Evolutionary conservation across 2,888 invertebrate species (phyloP).

Genomic region (Oasisia sp.): DNA sequence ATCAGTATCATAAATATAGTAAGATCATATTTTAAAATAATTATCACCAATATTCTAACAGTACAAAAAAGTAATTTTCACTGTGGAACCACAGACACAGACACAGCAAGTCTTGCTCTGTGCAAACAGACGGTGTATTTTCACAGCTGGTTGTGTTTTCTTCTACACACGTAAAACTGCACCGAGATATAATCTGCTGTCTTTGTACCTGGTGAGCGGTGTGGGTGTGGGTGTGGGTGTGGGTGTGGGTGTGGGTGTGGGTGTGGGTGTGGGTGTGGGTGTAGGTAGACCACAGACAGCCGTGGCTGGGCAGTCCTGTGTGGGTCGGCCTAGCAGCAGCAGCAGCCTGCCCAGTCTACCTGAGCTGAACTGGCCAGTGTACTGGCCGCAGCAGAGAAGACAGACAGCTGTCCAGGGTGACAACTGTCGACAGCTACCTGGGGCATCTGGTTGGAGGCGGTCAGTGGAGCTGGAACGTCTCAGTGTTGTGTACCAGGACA

Average conservation of each 20-base stretch:
- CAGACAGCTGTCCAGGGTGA: background rate
- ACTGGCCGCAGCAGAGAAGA: background rate
- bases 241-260: background rate
- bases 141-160: no score
- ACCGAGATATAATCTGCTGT: background rate
- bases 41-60: no score
- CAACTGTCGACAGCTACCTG: background rate
- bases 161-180: background rate
- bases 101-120: no score
- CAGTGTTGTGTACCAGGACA: background rate
- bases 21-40: no score
- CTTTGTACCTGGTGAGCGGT: background rate
- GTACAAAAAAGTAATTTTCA: no score
- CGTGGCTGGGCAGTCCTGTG: background rate
- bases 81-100: no score
- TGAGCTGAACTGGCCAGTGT: background rate
- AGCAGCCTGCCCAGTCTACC: background rate
- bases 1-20: no score
- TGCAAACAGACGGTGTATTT: no score
- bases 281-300: background rate
- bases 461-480: background rate
- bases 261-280: no score
- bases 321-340: background rate
- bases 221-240: background rate
- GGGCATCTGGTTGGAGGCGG: background rate